Conservation (phyloP, 2,888 invertebrate species). For the Cheilosia vulpina region DNA sequence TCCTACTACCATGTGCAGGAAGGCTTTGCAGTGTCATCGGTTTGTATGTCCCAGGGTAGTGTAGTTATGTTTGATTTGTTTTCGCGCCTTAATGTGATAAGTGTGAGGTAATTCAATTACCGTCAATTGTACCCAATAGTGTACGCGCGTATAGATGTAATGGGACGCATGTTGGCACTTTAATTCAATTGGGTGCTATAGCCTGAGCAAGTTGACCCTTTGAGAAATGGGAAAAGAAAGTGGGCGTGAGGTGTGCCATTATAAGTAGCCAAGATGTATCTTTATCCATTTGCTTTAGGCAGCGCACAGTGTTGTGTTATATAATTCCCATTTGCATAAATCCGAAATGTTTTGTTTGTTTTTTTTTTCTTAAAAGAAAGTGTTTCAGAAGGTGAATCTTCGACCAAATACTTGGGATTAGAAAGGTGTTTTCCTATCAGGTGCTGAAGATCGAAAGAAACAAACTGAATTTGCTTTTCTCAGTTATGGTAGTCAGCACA, state of each 20-base stretch:
- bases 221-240: conserved; percentile 48
- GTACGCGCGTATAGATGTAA: background rate
- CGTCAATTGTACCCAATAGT: conserved; percentile 39
- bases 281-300: background rate
- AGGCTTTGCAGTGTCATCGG: conserved; percentile 22
- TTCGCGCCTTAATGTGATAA: conserved; percentile 63
- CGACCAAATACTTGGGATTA: background rate
- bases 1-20: conserved; percentile 17
- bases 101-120: conserved; percentile 72
- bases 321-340: conserved; percentile 15
- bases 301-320: background rate
- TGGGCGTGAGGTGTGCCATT: conserved; percentile 37
- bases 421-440: too few species aligned
- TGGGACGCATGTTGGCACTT: conserved; percentile 57
- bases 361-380: conserved; percentile 3
- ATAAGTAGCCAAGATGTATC: background rate
- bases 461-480: too few species aligned
- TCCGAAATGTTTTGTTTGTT: background rate
- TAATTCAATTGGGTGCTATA: conserved; percentile 51
- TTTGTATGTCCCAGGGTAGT: background rate
- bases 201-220: background rate
- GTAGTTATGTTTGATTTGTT: conserved; percentile 35
- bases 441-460: too few species aligned
- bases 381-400: background rate
- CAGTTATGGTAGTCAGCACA: too few species aligned